Evolutionary conservation across 2,888 invertebrate species (phyloP), one percentile per base, ranked within the genome.

Genomic region (Drosophila incognita): DNA sequence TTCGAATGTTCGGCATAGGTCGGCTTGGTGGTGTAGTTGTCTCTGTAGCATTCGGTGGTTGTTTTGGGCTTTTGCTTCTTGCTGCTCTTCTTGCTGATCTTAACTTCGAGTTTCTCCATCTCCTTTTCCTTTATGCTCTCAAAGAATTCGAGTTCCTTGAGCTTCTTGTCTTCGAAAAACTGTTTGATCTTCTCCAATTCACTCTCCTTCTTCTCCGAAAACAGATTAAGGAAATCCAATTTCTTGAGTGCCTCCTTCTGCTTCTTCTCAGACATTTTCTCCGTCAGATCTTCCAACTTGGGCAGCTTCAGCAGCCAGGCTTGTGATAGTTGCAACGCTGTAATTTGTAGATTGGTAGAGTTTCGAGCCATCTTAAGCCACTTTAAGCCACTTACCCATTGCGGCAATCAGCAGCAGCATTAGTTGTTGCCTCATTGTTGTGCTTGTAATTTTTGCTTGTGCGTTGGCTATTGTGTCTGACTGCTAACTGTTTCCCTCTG

Each of bases 151-250:
- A 85, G 53, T 15, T 89, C 67, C 33, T 83, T 83, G 8, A 79
- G 74, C 38, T 89, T 87, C 42, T 86, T 89, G 0, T 81, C 76
- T 13, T 90, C 86, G 52, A 81, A 76, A 63, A 70, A 83, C 33
- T 83, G 35, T 13, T 88, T 85, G 35, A 90, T 38, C 46, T 89
- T 90, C 40, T 87, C 83, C 72, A 53, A 76, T 48, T 89, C 83
- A 15, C 58, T 38, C 49, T 24, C 52, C 27, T 77, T 76, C 59
- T 90, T 85, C 40, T 82, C 82, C 11, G 21, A 18, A 21, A 80
- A 86, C 61, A 79, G 69, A 61, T 87, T 82, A 46, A 89, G 73
- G 21, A 89, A 61, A 42, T 86, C 87, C 21, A 79, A 52, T 29
- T 86, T 88, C 58, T 88, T 86, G 0, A 83, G 62, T 48, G 73